Evolutionary conservation across 2,888 invertebrate species (phyloP), one percentile per base, ranked within the genome.

Genomic region (Eulithis testata): DNA sequence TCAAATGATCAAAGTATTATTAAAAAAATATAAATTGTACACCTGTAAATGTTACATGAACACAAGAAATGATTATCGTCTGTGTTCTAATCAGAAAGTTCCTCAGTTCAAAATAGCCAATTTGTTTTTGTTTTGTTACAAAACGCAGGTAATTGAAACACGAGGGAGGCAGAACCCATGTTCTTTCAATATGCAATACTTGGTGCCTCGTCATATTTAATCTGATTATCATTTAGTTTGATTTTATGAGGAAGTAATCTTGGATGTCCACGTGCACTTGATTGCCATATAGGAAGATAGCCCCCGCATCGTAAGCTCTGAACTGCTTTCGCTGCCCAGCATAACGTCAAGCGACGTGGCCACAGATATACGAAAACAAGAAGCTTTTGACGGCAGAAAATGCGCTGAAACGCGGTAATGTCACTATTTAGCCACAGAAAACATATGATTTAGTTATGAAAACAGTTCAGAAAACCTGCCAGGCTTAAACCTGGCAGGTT

Each of bases 151-250:
- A 79, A 73, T 74, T 73, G 73, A 71, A 74, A 71, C 76, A 66
- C 72, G 78, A 70, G 58, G 60, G 66, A 64, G 72, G 79, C 72
- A 70, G 68, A 65, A 73, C 79, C 73, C 72, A 74, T 72, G 69
- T 36, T 58, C 56, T 74, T 71, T 74, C 73, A 77, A 77, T 78
- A 76, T 58, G 44, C 44, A 58, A 50, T 58, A n/a, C 5, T 12
- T 62, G 40, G 45, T 51, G 54, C 36, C 9, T 54, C 40, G 47
- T 51, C 52, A 6, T 37, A n/a, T 47, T 51, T 6, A 36, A 49
- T 44, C 59, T 54, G 50, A 51, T 47, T 12, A 55, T 31, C n/a
- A 37, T 31, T 8, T 11, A 8, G 55, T 52, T 12, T 3, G n/a
- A 44, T 59, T 51, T 44, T 3, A n/a, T 44, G 4, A n/a, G 3